These are phyloP conservation scores for Actinia tenebrosa DNA, from an alignment of 64 coral and sea anemone species.

Conservation along the genomic window DNA sequence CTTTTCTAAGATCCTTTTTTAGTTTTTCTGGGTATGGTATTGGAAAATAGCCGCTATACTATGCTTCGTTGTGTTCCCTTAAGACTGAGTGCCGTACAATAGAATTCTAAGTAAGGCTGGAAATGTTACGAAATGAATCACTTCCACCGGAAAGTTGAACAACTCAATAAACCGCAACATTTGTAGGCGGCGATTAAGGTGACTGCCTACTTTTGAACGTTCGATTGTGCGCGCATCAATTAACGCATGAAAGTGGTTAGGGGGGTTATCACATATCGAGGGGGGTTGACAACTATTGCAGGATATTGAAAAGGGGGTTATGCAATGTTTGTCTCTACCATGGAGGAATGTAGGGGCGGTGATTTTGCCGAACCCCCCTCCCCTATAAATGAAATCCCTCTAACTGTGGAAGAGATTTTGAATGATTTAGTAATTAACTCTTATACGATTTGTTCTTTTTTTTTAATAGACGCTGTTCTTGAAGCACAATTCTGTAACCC, in stretches of 20 bases:
- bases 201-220: too few species aligned
- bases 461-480: neutral
- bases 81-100: neutral
- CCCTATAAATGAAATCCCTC: too few species aligned
- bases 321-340: too few species aligned
- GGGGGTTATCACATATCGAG: too few species aligned
- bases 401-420: too few species aligned
- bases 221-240: too few species aligned
- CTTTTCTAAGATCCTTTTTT: neutral
- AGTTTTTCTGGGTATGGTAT: neutral
- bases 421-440: neutral
- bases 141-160: neutral
- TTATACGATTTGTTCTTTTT: neutral
- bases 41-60: neutral
- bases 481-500: constrained; percentile 1
- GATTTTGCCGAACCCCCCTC: too few species aligned
- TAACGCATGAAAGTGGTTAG: too few species aligned
- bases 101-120: neutral
- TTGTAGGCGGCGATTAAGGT: neutral
- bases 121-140: neutral
- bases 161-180: neutral
- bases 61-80: neutral
- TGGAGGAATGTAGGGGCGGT: too few species aligned
- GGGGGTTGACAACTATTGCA: too few species aligned
- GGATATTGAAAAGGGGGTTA: too few species aligned